A percentile compares a stretch with the other conserved stretches of the same genome.
Conservation (phyloP, 2,113 vertebrate species). For the Pangasianodon hypophthalmus region DNA sequence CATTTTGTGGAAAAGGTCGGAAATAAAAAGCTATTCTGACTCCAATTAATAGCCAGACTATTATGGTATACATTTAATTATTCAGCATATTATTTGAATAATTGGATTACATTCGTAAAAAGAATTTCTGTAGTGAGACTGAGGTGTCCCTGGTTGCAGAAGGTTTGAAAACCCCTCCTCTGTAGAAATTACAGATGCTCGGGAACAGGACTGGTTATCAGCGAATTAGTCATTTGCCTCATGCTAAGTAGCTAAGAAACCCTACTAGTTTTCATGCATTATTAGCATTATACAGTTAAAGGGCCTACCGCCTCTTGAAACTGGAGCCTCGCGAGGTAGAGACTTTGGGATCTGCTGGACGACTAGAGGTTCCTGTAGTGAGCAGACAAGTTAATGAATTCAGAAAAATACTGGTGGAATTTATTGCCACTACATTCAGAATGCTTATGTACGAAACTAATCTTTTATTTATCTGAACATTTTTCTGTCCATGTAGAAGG, state of each 20-base stretch:
- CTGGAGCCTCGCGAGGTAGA: constrained; percentile 49
- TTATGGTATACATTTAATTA: neutral
- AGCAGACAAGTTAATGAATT: constrained; percentile 17
- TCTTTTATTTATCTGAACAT: neutral
- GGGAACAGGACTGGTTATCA: neutral
- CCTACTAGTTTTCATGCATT: neutral
- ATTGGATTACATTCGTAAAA: neutral
- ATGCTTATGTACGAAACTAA: neutral
- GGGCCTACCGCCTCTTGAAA: constrained; percentile 58
- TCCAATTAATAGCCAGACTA: neutral
- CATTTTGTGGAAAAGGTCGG: too few relatives aligned
- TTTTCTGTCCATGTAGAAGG: neutral
- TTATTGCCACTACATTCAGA: neutral
- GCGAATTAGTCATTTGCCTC: too few relatives aligned
- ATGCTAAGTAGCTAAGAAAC: neutral
- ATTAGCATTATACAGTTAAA: neutral
- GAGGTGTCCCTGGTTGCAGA: neutral
- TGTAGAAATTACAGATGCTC: neutral
- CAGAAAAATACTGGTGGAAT: neutral
- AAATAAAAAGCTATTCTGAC: neutral
- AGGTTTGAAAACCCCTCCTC: neutral
- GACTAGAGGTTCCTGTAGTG: constrained; percentile 60
- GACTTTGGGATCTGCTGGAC: constrained; percentile 60
- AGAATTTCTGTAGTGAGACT: neutral
- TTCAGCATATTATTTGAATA: neutral